A percentile compares a stretch with the other conserved stretches of the same genome.
phyloP scores from a whole-genome alignment of 2,797 vertebrate species.

The Phoxinus dragarum region DNA sequence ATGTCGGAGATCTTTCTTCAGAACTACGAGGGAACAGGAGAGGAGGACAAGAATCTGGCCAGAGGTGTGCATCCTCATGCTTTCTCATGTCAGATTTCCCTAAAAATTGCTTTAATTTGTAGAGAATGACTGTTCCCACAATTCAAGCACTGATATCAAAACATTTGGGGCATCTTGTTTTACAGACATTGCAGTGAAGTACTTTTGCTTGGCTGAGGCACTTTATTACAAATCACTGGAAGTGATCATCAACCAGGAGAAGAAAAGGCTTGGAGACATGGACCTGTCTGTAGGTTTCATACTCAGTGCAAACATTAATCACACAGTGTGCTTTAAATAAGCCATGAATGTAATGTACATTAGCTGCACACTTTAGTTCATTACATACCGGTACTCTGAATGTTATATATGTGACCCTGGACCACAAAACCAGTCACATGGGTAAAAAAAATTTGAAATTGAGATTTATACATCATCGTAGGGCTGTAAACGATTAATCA shows the following conservation, averaged over 20 bases:
- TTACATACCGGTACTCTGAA: not conserved
- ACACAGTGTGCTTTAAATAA: not conserved
- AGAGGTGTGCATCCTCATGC: conserved; percentile 77
- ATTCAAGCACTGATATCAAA: not conserved
- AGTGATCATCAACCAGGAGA: conserved; percentile 88
- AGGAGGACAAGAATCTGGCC: conserved; percentile 75
- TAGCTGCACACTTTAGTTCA: not conserved
- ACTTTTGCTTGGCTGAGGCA: conserved; percentile 87
- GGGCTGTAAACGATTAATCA: no score
- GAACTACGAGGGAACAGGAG: conserved; percentile 72
- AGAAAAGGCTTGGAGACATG: conserved; percentile 85
- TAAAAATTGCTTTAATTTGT: not conserved
- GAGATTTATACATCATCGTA: no score
- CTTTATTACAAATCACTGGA: conserved; percentile 94
- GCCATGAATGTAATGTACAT: not conserved
- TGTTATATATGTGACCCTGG: not conserved
- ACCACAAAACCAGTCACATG: no score
- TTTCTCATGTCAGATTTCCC: not conserved
- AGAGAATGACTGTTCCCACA: not conserved
- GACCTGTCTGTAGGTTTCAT: conserved; percentile 89
- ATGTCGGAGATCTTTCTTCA: conserved; percentile 87
- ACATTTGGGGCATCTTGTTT: not conserved
- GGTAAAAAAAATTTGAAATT: no score
- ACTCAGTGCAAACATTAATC: not conserved
- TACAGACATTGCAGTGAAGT: conserved; percentile 86